These are phyloP conservation scores for Gymnocephalus cernua DNA, from an alignment of 2,113 vertebrate species.

Conservation along the genomic window DNA sequence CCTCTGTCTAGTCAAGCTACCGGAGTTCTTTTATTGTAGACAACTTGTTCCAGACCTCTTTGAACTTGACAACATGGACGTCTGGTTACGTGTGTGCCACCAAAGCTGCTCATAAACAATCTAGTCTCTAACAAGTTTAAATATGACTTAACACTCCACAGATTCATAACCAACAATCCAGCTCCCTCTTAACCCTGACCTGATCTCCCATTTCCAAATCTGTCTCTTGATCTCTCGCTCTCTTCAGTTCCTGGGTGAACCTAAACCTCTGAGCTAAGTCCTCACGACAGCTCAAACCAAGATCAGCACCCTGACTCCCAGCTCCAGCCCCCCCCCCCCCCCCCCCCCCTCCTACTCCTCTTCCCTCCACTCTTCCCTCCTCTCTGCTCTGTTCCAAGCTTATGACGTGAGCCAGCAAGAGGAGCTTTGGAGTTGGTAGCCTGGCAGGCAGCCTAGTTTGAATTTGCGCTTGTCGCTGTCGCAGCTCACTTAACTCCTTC, in stretches of 20 bases:
- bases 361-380: slow-evolving; percentile 59
- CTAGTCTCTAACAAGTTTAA: slow-evolving; percentile 36
- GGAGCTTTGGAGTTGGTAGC: slow-evolving; percentile 86
- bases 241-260: slow-evolving; percentile 47
- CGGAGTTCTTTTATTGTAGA: slow-evolving; percentile 7
- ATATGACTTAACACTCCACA: slow-evolving; percentile 49
- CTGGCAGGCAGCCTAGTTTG: slow-evolving; percentile 90
- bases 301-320: slow-evolving; percentile 62
- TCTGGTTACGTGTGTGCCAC: slow-evolving; percentile 25
- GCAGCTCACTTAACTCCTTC: slow-evolving; percentile 89
- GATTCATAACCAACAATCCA: slow-evolving; percentile 55
- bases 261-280: slow-evolving; percentile 48
- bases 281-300: slow-evolving; percentile 53
- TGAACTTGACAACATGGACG: slow-evolving; percentile 1
- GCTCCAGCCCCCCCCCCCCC: slow-evolving; percentile 55
- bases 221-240: slow-evolving; percentile 48
- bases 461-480: slow-evolving; percentile 89
- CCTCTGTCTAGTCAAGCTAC: not conserved
- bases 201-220: slow-evolving; percentile 53
- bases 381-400: slow-evolving; percentile 72
- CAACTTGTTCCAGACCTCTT: slow-evolving; percentile 3
- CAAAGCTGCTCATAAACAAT: slow-evolving; percentile 41
- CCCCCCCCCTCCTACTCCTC: slow-evolving; percentile 24
- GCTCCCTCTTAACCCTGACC: slow-evolving; percentile 55
- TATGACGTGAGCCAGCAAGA: slow-evolving; percentile 87